A percentile compares a stretch with the other conserved stretches of the same genome.
phyloP scores from a whole-genome alignment of 1,140 invertebrate species.

The Macrostomum lignano region DNA sequence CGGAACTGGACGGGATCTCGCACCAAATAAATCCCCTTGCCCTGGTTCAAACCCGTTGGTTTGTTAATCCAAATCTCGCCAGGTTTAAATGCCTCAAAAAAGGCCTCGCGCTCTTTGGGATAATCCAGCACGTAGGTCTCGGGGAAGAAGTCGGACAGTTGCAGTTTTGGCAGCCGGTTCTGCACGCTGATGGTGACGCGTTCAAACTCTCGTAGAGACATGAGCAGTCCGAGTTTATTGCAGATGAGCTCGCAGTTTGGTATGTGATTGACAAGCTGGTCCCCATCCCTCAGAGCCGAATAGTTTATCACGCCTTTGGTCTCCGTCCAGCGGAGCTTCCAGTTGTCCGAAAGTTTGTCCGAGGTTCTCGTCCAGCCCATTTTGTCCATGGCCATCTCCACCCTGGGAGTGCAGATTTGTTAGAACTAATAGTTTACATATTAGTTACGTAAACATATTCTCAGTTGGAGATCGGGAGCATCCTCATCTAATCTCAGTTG shows the following conservation, averaged over 20 bases:
- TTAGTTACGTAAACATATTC: too few species aligned
- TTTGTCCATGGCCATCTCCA: not conserved
- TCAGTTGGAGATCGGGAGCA: too few species aligned
- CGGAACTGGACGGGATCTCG: too few species aligned
- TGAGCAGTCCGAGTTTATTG: conserved; percentile 22
- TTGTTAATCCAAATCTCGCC: conserved; percentile 28
- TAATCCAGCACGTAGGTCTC: conserved; percentile 26
- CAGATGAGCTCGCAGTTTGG: conserved; percentile 24
- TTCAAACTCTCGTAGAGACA: conserved; percentile 2
- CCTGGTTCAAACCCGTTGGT: conserved; percentile 27
- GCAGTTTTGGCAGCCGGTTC: conserved; percentile 16
- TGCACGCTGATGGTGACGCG: conserved; percentile 2
- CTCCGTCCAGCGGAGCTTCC: not conserved
- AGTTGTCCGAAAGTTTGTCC: not conserved
- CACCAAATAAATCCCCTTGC: conserved; percentile 26
- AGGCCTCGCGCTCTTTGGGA: conserved; percentile 16
- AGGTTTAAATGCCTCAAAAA: conserved; percentile 10
- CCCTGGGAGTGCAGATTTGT: too few species aligned
- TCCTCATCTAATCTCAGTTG: too few species aligned
- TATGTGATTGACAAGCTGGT: conserved; percentile 28
- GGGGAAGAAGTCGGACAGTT: conserved; percentile 23
- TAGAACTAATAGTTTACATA: too few species aligned
- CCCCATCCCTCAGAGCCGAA: conserved; percentile 7
- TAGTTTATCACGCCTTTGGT: not conserved
- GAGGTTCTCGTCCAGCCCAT: not conserved